phyloP scores from a whole-genome alignment of 2,888 invertebrate genomes.

The Alloscopus bannaensis region DNA sequence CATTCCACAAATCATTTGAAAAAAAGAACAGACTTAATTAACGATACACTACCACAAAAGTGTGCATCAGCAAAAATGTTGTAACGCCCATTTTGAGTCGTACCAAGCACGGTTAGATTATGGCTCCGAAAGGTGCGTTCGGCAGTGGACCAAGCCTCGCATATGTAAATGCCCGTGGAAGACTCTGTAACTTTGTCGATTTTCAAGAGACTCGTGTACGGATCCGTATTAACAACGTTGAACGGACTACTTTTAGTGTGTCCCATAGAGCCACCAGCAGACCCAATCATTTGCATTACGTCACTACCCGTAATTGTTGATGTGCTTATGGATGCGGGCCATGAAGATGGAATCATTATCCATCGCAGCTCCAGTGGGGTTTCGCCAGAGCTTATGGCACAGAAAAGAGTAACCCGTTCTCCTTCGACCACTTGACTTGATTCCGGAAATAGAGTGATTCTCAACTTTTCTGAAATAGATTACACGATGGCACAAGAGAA shows the following conservation, averaged over 20 bases:
- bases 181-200: conserved; percentile 75
- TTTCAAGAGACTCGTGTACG: conserved; percentile 77
- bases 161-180: conserved; percentile 70
- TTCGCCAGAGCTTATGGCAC: conserved; percentile 71
- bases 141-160: conserved; percentile 68
- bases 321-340: conserved; percentile 27
- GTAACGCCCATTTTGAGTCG: too few relatives aligned
- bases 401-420: conserved; percentile 70
- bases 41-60: too few relatives aligned
- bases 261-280: conserved; percentile 8
- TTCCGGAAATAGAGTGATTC: conserved; percentile 70
- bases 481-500: conserved; percentile 26
- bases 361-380: conserved; percentile 68
- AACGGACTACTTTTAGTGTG: conserved; percentile 62
- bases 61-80: too few relatives aligned
- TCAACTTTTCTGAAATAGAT: conserved; percentile 64
- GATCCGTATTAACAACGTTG: conserved; percentile 77
- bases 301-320: conserved; percentile 10
- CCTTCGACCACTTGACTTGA: conserved; percentile 69
- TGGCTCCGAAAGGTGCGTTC: conserved; percentile 68
- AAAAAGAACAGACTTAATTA: too few relatives aligned
- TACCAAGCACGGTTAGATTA: conserved; percentile 71
- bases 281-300: conserved; percentile 43
- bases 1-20: too few relatives aligned
- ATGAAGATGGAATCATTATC: conserved; percentile 61